These are phyloP conservation scores for Epizoanthus stellaris DNA, from an alignment of 92 coral and sea anemone species.

Conservation along the genomic window DNA sequence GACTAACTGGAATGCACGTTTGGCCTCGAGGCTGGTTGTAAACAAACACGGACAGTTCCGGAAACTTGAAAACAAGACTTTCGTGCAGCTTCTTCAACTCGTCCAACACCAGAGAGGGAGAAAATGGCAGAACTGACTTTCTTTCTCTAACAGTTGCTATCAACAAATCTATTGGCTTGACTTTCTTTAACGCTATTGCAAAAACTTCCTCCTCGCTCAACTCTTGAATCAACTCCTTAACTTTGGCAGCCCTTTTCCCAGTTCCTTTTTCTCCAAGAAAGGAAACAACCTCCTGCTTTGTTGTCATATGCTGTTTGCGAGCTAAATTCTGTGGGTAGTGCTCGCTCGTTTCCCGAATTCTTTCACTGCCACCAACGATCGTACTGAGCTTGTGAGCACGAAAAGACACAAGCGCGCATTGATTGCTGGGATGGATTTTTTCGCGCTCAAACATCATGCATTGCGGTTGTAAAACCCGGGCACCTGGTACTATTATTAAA, in stretches of 20 bases:
- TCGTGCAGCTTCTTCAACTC: not conserved
- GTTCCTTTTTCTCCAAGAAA: not conserved
- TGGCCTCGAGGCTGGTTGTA: not conserved
- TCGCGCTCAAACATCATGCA: too few species aligned
- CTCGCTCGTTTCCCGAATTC: not conserved
- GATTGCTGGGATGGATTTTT: too few species aligned
- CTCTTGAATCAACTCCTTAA: not conserved
- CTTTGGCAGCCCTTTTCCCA: not conserved
- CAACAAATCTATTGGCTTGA: not conserved
- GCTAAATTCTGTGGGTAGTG: not conserved
- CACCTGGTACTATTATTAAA: not conserved
- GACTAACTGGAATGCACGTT: not conserved
- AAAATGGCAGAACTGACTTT: not conserved
- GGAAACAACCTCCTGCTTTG: not conserved
- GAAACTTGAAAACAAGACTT: not conserved
- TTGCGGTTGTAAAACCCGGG: too few species aligned
- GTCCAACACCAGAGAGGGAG: not conserved
- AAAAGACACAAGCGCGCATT: too few species aligned
- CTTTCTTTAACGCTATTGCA: not conserved
- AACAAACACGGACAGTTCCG: not conserved
- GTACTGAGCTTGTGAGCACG: too few species aligned
- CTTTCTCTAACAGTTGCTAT: not conserved
- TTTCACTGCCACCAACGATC: too few species aligned
- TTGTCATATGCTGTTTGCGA: too few species aligned
- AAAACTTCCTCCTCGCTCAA: not conserved